Conservation (phyloP, 2,113 vertebrate genomes). For the Campylomormyrus tamandua region DNA sequence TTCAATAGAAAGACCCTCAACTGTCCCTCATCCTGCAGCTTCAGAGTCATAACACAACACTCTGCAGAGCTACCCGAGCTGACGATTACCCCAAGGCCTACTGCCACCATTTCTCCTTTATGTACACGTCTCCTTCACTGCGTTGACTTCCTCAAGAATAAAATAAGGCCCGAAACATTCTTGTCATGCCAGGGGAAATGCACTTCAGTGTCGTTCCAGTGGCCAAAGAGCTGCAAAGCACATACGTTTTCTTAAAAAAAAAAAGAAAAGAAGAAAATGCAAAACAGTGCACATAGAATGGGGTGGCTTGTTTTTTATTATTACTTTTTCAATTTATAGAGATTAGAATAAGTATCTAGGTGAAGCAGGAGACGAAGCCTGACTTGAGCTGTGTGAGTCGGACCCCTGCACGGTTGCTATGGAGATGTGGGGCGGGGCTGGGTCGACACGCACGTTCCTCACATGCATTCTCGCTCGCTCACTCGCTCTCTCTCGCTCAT, state of each 20-base stretch:
- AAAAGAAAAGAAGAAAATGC: slow-evolving; percentile 35
- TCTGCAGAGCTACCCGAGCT: slow-evolving; percentile 78
- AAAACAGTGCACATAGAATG: slow-evolving; percentile 76
- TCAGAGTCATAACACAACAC: slow-evolving; percentile 78
- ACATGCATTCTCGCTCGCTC: neutral
- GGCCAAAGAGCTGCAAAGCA: slow-evolving; percentile 83
- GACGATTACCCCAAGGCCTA: slow-evolving; percentile 74
- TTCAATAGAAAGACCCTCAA: slow-evolving; percentile 80
- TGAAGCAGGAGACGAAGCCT: slow-evolving; percentile 75
- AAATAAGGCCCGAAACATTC: slow-evolving; percentile 54
- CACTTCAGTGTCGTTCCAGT: slow-evolving; percentile 77
- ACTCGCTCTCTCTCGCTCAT: slow-evolving; percentile 33
- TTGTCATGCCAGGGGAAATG: slow-evolving; percentile 73
- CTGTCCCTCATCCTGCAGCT: slow-evolving; percentile 73
- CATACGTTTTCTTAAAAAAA: slow-evolving; percentile 46
- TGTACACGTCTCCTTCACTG: slow-evolving; percentile 74
- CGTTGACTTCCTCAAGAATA: slow-evolving; percentile 52
- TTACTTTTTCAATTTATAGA: slow-evolving; percentile 24
- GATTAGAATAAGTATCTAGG: slow-evolving; percentile 67
- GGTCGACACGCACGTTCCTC: neutral
- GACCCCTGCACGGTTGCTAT: neutral
- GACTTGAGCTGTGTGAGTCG: slow-evolving; percentile 66
- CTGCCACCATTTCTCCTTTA: slow-evolving; percentile 55
- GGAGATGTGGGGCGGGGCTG: neutral
- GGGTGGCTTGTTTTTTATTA: slow-evolving; percentile 61